Percentiles rank a stretch among this genome's conserved stretches.
Conservation (phyloP, 53 echinoderm and acorn worm species). For the Echinometra lucunter region DNA sequence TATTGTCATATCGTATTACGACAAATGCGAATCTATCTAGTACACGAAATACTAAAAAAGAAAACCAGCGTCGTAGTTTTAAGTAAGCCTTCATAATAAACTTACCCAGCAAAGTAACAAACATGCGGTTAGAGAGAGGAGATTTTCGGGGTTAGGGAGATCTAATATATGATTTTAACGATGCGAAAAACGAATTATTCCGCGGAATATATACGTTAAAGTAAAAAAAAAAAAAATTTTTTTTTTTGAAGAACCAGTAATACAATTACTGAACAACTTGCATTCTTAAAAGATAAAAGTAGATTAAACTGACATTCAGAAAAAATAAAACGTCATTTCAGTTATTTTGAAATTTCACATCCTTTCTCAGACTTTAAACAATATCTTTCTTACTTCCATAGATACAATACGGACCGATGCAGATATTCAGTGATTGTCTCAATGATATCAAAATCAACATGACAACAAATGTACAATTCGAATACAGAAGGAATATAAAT, state of each 20-base stretch:
- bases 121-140: too few species aligned
- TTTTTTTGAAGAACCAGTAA: too few species aligned
- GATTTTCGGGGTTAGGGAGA: too few species aligned
- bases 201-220: neutral
- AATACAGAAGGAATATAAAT: conserved; percentile 1
- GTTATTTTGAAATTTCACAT: neutral
- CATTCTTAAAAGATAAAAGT: neutral
- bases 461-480: neutral
- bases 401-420: neutral
- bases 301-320: neutral
- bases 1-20: neutral
- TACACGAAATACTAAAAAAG: neutral
- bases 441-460: neutral
- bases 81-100: neutral
- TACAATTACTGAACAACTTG: too few species aligned
- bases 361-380: neutral
- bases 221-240: neutral
- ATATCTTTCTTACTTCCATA: neutral
- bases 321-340: neutral
- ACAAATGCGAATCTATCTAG: neutral
- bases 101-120: neutral
- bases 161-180: neutral
- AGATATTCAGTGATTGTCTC: neutral
- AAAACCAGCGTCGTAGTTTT: neutral
- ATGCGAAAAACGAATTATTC: neutral